Evolutionary conservation across 2,797 vertebrate genomes (phyloP).

Genomic region (Anabacerthia variegaticeps): DNA sequence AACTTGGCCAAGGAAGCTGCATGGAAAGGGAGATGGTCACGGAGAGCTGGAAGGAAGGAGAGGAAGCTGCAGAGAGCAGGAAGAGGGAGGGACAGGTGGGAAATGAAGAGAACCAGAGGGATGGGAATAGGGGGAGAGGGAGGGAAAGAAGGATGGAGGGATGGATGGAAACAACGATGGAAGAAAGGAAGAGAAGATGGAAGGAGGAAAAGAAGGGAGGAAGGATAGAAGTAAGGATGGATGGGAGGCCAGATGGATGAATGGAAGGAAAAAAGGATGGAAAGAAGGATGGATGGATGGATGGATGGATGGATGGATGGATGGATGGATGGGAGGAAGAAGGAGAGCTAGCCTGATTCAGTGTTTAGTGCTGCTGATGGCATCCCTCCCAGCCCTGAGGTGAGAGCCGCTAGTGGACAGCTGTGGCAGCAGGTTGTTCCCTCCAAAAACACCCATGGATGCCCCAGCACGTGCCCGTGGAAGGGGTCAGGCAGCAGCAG

Average conservation of each 20-base stretch:
- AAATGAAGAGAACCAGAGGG: background rate
- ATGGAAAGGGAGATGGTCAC: background rate
- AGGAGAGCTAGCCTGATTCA: background rate
- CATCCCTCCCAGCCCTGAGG: background rate
- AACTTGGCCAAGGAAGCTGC: background rate
- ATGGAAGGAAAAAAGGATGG: background rate
- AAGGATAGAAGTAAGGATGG: background rate
- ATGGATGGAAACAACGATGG: background rate
- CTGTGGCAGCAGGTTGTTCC: background rate
- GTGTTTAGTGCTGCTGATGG: background rate
- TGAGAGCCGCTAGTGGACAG: background rate
- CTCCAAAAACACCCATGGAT: background rate
- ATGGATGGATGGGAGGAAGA: background rate
- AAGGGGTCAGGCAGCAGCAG: background rate
- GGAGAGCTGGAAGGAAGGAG: background rate
- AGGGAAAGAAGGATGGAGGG: background rate
- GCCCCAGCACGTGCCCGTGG: fast-evolving
- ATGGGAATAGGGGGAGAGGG: background rate
- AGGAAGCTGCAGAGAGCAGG: background rate
- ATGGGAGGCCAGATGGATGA: no score
- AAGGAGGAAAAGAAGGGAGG: background rate
- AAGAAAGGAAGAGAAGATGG: background rate
- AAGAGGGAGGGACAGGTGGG: background rate
- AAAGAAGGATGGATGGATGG: no score
- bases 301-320: no score